phyloP scores from a whole-genome alignment of 1,140 invertebrate species.

The Pinna nobilis region DNA sequence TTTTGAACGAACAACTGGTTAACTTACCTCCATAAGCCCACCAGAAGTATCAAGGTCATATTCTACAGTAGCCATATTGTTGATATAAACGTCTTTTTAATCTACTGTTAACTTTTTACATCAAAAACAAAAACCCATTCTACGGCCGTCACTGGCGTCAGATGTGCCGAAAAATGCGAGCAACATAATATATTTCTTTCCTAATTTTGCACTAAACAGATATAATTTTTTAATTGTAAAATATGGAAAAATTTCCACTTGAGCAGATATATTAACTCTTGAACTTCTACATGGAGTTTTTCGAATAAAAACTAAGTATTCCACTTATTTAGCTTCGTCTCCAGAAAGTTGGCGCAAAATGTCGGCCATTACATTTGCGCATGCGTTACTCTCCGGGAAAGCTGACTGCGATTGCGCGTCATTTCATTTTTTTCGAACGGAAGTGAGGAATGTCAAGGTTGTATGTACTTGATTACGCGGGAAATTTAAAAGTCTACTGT shows the following conservation, averaged over 20 bases:
- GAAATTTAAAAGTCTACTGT: too few relatives aligned
- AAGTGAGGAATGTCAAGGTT: constrained; percentile 42
- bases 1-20: not conserved
- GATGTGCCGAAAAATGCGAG: not conserved
- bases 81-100: constrained; percentile 88
- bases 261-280: constrained; percentile 8
- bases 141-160: not conserved
- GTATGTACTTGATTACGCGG: constrained; percentile 1
- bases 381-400: constrained; percentile 60
- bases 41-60: constrained; percentile 81
- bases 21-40: constrained; percentile 81
- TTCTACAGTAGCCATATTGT: constrained; percentile 75
- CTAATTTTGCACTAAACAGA: constrained; percentile 3
- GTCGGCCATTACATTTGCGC: constrained; percentile 58
- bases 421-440: constrained; percentile 19
- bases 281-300: not conserved
- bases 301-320: not conserved
- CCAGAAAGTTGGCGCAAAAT: constrained; percentile 65
- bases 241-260: constrained; percentile 1
- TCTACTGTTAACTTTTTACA: constrained; percentile 10
- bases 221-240: constrained; percentile 15
- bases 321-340: not conserved
- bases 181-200: not conserved
- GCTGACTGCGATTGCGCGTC: constrained; percentile 48
- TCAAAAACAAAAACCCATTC: constrained; percentile 26